Conservation (phyloP, 2,888 invertebrate genomes). For the Tachina fera region DNA sequence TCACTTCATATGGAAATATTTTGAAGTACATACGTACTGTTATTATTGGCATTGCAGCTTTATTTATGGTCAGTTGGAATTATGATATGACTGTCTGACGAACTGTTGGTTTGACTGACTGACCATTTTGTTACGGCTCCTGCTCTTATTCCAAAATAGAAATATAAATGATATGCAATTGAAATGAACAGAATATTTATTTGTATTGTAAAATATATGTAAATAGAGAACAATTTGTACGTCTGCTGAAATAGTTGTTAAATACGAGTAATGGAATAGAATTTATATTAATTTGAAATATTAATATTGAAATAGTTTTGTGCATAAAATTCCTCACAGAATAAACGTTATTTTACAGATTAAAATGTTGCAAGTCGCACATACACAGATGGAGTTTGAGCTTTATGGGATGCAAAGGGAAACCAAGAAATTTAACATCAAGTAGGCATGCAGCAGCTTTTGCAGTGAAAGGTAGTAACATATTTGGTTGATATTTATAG, state of each 20-base stretch:
- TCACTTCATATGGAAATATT: slow-evolving; percentile 48
- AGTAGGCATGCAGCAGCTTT: background rate
- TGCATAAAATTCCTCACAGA: slow-evolving; percentile 50
- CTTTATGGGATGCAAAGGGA: background rate
- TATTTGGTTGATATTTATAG: no score
- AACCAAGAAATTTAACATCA: background rate
- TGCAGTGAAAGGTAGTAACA: background rate
- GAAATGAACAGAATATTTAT: slow-evolving; percentile 42
- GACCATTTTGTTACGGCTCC: background rate
- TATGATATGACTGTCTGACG: slow-evolving; percentile 32
- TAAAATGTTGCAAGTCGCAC: background rate
- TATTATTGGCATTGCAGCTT: slow-evolving; percentile 40
- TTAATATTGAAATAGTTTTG: slow-evolving; percentile 63
- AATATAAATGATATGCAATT: slow-evolving; percentile 7
- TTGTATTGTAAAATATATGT: slow-evolving; percentile 13
- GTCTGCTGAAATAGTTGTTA: slow-evolving; percentile 46
- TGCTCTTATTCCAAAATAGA: background rate
- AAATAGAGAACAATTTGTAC: slow-evolving; percentile 33
- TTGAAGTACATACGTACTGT: slow-evolving; percentile 1
- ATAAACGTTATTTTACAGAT: slow-evolving; percentile 25
- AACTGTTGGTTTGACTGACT: background rate
- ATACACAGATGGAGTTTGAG: background rate
- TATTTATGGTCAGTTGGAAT: slow-evolving; percentile 56
- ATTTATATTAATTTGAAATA: slow-evolving; percentile 65
- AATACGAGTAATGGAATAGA: slow-evolving; percentile 54